These are phyloP conservation scores for Ephydatia muelleri DNA, from an alignment of 37 sponge, comb jelly and placozoan species.

Conservation along the genomic window DNA sequence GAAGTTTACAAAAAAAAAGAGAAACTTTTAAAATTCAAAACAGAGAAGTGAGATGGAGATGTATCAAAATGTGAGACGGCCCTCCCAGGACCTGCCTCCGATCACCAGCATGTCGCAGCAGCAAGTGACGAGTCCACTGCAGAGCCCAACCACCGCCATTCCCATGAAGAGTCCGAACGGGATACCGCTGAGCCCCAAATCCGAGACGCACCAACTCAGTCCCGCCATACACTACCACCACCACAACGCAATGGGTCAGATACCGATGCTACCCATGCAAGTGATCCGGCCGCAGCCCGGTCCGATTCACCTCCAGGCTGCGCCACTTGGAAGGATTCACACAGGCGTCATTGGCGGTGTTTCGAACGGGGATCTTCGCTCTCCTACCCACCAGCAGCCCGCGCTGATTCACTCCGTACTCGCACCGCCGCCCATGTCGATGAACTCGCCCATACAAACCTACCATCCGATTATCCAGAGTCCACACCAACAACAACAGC, in stretches of 20 bases:
- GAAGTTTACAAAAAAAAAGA: no score
- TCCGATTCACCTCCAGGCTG: not conserved
- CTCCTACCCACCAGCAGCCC: constrained; percentile 29
- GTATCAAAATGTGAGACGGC: not conserved
- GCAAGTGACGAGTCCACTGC: constrained; percentile 49
- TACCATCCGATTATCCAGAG: constrained; percentile 38
- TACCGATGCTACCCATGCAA: not conserved
- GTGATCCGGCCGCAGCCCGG: constrained; percentile 25
- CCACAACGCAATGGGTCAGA: not conserved
- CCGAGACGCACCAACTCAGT: constrained; percentile 3
- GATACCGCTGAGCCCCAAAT: no score
- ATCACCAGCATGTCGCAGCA: not conserved
- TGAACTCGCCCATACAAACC: not conserved
- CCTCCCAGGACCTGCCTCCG: not conserved
- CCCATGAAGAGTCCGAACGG: constrained; percentile 17
- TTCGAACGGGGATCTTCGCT: constrained; percentile 33
- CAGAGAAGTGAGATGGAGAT: no score
- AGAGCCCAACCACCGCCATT: constrained; percentile 49
- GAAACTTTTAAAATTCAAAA: not conserved
- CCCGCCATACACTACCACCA: constrained; percentile 15
- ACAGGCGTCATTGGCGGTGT: not conserved
- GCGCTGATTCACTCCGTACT: constrained; percentile 13
- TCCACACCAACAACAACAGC: constrained; percentile 21
- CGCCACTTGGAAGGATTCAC: constrained; percentile 23
- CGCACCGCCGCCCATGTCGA: constrained; percentile 9